Evolutionary conservation across 1,140 invertebrate genomes (phyloP).

Genomic region (Trissolcus basalis): DNA sequence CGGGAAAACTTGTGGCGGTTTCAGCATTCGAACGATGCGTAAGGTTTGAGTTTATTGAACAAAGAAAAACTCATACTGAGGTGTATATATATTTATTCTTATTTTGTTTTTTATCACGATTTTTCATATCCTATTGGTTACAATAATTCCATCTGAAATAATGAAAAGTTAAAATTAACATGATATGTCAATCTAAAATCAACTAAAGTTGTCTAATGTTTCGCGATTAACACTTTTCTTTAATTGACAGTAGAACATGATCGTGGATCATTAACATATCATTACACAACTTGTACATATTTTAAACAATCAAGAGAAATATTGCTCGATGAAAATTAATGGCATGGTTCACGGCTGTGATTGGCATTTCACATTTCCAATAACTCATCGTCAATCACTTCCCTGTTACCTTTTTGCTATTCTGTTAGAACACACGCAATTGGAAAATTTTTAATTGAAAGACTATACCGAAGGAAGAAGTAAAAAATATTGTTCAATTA

Average conservation of each 20-base stretch:
- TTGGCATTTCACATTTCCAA: slow-evolving; percentile 13
- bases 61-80: too few relatives aligned
- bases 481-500: background rate
- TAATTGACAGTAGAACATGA: background rate
- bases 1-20: too few relatives aligned
- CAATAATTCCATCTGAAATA: too few relatives aligned
- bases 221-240: background rate
- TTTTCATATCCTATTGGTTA: too few relatives aligned
- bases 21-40: too few relatives aligned
- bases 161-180: background rate
- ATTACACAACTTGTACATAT: background rate
- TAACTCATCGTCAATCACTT: slow-evolving; percentile 3
- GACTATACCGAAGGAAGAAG: background rate
- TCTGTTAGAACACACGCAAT: background rate
- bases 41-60: too few relatives aligned
- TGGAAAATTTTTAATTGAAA: background rate
- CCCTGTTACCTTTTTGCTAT: slow-evolving; percentile 2
- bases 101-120: too few relatives aligned
- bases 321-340: slow-evolving; percentile 1
- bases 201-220: background rate
- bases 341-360: slow-evolving; percentile 1
- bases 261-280: background rate
- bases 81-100: too few relatives aligned
- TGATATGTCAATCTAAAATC: background rate
- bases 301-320: background rate